These are phyloP conservation scores for Cephalopachus bancanus DNA, from an alignment of 2,797 vertebrate species.

Conservation along the genomic window DNA sequence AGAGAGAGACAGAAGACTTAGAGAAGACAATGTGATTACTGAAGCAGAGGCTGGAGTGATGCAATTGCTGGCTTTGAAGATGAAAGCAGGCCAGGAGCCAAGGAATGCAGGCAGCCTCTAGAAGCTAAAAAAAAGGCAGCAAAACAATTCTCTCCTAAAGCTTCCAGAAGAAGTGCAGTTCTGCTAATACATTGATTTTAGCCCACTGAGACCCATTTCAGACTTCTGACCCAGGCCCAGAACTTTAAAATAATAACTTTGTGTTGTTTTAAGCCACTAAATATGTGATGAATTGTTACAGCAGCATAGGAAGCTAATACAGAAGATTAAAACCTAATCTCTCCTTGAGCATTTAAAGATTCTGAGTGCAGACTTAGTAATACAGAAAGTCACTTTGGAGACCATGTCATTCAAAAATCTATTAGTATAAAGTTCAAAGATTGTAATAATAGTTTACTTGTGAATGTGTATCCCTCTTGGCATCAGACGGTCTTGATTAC, in stretches of 20 bases:
- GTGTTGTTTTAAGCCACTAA: conserved; percentile 48
- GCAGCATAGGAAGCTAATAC: conserved; percentile 29
- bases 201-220: conserved; percentile 40
- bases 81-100: conserved; percentile 42
- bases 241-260: conserved; percentile 54
- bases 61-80: neutral
- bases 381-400: conserved; percentile 53
- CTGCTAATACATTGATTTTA: conserved; percentile 43
- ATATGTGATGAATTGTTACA: conserved; percentile 27
- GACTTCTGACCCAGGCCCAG: conserved; percentile 8
- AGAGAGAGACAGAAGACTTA: neutral
- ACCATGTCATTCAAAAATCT: conserved; percentile 40
- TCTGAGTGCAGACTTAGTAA: conserved; percentile 40
- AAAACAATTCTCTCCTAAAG: neutral
- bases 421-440: conserved; percentile 42
- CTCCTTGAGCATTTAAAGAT: conserved; percentile 11
- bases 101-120: neutral
- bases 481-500: neutral
- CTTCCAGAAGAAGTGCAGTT: conserved; percentile 27
- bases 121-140: conserved; percentile 29
- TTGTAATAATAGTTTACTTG: neutral
- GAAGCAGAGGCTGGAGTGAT: neutral
- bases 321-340: conserved; percentile 46
- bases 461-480: neutral
- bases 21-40: neutral